phyloP scores from a whole-genome alignment of 2,888 invertebrate genomes.

The Tineola bisselliella region DNA sequence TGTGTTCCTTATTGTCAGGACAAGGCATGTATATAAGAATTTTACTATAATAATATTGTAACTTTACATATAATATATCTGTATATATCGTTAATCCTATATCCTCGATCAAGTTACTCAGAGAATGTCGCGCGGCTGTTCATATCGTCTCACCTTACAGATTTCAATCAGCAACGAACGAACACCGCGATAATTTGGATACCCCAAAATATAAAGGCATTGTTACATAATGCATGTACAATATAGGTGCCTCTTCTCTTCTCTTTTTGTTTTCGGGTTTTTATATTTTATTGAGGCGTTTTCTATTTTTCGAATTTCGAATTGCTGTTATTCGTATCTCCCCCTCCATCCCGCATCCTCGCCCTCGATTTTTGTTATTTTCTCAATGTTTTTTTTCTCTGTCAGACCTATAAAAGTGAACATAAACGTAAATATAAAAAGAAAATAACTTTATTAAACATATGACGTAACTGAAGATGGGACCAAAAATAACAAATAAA shows the following conservation, averaged over 20 bases:
- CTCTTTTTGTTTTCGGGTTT: neutral
- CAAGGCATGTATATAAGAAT: too few relatives aligned
- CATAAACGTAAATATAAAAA: too few relatives aligned
- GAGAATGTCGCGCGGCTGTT: neutral
- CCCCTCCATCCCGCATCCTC: too few relatives aligned
- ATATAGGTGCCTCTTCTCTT: too few relatives aligned
- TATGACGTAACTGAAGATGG: neutral
- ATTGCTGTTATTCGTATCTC: too few relatives aligned
- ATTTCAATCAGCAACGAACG: constrained; percentile 9
- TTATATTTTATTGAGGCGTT: neutral
- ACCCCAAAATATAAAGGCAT: neutral
- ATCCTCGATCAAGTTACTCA: neutral
- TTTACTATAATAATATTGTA: too few relatives aligned
- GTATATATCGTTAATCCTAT: neutral
- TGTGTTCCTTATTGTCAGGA: too few relatives aligned
- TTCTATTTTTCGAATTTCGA: too few relatives aligned
- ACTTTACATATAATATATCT: neutral
- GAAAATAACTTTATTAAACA: neutral
- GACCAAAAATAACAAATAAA: neutral
- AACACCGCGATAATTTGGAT: neutral
- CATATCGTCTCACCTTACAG: constrained; percentile 9
- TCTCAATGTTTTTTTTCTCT: too few relatives aligned
- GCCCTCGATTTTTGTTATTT: too few relatives aligned
- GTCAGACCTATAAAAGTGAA: too few relatives aligned
- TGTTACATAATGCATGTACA: neutral